Base-by-base conservation (phyloP, 1,140 invertebrate species). In the Pseudomyrmex concolor region DNA sequence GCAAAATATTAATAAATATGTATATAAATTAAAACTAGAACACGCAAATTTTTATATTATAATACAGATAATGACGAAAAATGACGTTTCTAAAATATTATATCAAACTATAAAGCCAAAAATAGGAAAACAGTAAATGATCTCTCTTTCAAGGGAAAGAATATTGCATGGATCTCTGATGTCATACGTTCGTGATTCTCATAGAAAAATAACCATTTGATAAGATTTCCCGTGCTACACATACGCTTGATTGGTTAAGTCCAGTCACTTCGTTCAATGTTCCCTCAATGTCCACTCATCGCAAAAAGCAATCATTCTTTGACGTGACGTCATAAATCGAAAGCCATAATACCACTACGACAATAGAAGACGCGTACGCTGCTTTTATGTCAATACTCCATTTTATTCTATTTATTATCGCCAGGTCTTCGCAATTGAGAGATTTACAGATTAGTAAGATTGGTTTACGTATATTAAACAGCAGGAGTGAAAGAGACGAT, bases 311-410 rank as follows among this genome's bases (percentile, higher is more conserved):
- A 92, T 91, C 89, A 77, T 90, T 86, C 86, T 86, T 89, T 80
- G 82, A 82, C 74, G 80, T 90, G 90, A 90, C 78, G 92, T 90
- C 87, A 89, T 92, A 92, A 90, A 91, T 92, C 89, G 86, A 90
- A 87, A 87, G 89, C 88, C 88, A 84, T 92, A 91, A 92, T 62
- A 25, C 71, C 89, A 86, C 55, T 84, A 83, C 85, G 90, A 88
- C 80, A 73, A 63, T 88, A 90, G 84, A 84, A 85, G 89, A 84
- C 89, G 90, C 88, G 83, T 89, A 84, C 83, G 57, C 57, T 84
- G 72, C 71, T 76, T 83, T 80, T 59, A 83, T 78, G 67, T 86
- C 83, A 77, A 83, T 68, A 73, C 63, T 77, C 60, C 43, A 63
- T 78, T 70, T 55, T 54, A 70, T 60, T 84, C 74, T 63, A 63